phyloP scores from a whole-genome alignment of 2,797 vertebrate genomes.

The Trachops cirrhosus region DNA sequence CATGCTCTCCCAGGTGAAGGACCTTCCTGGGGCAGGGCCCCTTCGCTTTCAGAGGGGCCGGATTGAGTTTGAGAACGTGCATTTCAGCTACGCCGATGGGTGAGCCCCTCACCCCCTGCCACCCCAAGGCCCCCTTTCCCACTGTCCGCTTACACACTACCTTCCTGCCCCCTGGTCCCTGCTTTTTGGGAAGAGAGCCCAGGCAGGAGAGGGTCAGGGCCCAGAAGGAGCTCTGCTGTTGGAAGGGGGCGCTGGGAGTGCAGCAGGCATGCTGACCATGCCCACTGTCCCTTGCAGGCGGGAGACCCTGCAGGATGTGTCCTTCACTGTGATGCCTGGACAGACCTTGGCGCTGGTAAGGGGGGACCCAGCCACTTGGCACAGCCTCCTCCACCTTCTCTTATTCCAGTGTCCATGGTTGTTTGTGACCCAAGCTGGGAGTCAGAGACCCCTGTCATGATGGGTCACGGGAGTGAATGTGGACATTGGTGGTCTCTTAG shows the following conservation, averaged over 20 bases:
- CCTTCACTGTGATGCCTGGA: slow-evolving; percentile 94
- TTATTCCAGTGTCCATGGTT: not conserved
- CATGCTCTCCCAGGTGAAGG: slow-evolving; percentile 87
- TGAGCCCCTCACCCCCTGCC: slow-evolving; percentile 60
- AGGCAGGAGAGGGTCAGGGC: not conserved
- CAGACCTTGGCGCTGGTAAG: slow-evolving; percentile 95
- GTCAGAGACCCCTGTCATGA: not conserved
- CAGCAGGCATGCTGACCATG: not conserved
- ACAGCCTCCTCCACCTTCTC: not conserved
- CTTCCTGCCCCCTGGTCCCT: not conserved
- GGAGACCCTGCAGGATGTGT: slow-evolving; percentile 92
- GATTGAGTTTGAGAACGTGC: slow-evolving; percentile 94
- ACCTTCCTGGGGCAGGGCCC: slow-evolving; percentile 87
- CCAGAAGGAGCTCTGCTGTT: not conserved
- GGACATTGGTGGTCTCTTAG: not conserved
- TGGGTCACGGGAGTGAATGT: not conserved
- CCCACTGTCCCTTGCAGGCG: slow-evolving; percentile 79
- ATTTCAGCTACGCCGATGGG: slow-evolving; percentile 93
- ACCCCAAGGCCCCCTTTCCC: not conserved
- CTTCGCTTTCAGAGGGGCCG: slow-evolving; percentile 86
- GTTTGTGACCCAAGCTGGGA: not conserved
- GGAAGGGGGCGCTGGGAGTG: not conserved
- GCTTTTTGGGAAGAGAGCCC: not conserved
- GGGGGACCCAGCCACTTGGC: not conserved
- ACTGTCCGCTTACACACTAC: not conserved